These are phyloP conservation scores for Euplagia quadripunctaria DNA, from an alignment of 2,888 invertebrate genomes.

Conservation along the genomic window DNA sequence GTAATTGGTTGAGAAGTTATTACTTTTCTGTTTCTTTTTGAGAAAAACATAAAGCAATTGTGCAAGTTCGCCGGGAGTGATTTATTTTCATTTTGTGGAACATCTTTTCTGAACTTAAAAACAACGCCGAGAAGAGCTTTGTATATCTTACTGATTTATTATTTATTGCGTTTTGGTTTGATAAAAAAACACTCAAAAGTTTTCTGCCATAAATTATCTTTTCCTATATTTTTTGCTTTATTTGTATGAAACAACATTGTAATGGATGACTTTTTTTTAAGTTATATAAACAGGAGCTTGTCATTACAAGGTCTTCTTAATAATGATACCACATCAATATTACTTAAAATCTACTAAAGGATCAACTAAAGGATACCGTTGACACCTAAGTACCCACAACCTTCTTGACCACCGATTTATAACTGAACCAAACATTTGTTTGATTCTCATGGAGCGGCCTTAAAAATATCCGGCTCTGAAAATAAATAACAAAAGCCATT, in stretches of 20 bases:
- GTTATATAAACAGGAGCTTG: not conserved
- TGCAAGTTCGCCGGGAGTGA: conserved; percentile 72
- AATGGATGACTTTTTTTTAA: not conserved
- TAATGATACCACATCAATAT: no score
- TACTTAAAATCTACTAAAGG: conserved; percentile 16
- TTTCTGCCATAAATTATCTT: conserved; percentile 54
- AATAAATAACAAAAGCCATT: conserved; percentile 83
- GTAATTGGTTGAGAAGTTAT: conserved; percentile 82
- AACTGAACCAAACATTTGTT: conserved; percentile 60
- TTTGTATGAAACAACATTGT: conserved; percentile 12
- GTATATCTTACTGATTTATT: conserved; percentile 69
- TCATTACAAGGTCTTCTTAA: not conserved
- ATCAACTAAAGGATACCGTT: conserved; percentile 29
- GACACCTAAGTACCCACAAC: conserved; percentile 41
- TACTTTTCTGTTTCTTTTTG: conserved; percentile 77
- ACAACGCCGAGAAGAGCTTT: conserved; percentile 67
- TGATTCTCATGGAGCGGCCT: conserved; percentile 64
- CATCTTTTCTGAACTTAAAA: conserved; percentile 73
- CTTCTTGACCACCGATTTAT: conserved; percentile 46
- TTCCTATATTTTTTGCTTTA: conserved; percentile 35
- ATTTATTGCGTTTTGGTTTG: conserved; percentile 65
- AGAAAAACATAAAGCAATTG: conserved; percentile 79
- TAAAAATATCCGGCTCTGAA: conserved; percentile 77
- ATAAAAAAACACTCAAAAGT: conserved; percentile 63
- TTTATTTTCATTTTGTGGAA: conserved; percentile 75